Percentiles rank a stretch among this genome's conserved stretches.
Evolutionary conservation across 1,140 invertebrate species (phyloP).

Genomic region (Aplysia californica): DNA sequence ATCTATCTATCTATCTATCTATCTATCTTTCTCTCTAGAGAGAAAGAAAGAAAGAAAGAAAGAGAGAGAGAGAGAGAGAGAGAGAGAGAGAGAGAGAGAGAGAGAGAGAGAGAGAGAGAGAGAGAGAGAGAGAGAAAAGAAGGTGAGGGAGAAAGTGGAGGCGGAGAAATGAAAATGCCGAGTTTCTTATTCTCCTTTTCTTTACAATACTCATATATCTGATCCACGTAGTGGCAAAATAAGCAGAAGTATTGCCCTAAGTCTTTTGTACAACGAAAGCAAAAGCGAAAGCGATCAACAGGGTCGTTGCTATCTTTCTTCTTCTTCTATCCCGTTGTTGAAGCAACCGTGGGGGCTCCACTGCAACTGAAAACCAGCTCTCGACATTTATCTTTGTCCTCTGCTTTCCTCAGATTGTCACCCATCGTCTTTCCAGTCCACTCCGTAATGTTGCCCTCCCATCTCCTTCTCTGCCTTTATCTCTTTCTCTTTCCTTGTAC

Average conservation of each 20-base stretch:
- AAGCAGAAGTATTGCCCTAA: neutral
- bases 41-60: no score
- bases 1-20: no score
- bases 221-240: neutral
- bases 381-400: no score
- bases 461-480: no score
- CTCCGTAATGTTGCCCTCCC: no score
- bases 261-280: neutral
- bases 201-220: neutral
- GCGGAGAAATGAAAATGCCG: neutral
- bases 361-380: no score
- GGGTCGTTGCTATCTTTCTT: neutral
- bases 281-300: neutral
- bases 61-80: constrained; percentile 13
- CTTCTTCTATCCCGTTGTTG: neutral
- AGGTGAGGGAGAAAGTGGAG: neutral
- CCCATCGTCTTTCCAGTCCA: no score
- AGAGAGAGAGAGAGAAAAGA: constrained; percentile 23
- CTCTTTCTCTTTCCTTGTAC: no score
- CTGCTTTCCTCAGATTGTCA: no score
- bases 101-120: constrained; percentile 22
- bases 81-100: neutral
- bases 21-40: no score
- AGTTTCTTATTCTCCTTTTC: neutral
- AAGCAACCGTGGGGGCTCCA: no score